Conservation (phyloP, 2,113 vertebrate genomes). For the Leucopsar rothschildi region DNA sequence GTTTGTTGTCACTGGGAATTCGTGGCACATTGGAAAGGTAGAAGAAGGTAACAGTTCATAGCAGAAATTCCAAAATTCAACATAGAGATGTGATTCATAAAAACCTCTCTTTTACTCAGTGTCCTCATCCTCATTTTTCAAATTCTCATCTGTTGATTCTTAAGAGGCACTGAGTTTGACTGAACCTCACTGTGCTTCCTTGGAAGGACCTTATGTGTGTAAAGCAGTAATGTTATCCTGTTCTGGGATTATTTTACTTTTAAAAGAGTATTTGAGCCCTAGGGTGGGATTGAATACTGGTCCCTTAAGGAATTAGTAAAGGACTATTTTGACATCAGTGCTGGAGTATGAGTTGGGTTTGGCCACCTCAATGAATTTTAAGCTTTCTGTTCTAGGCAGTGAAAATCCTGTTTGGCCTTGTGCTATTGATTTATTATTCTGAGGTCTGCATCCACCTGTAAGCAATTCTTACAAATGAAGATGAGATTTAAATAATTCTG, state of each 20-base stretch:
- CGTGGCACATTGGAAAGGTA: background rate
- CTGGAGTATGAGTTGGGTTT: background rate
- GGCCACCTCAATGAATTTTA: background rate
- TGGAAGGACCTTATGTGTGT: background rate
- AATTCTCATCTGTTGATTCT: background rate
- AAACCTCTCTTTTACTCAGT: background rate
- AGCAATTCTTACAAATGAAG: background rate
- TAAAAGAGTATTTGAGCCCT: background rate
- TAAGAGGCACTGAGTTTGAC: background rate
- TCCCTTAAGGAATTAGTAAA: background rate
- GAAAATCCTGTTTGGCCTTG: background rate
- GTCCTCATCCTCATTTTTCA: background rate
- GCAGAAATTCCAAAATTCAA: background rate
- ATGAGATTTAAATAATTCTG: background rate
- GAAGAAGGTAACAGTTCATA: background rate
- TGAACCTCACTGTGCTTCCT: background rate
- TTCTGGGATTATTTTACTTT: background rate
- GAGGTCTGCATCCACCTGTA: background rate
- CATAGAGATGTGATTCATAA: background rate
- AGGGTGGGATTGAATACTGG: background rate
- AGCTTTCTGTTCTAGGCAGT: background rate
- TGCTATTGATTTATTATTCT: background rate
- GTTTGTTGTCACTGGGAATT: background rate
- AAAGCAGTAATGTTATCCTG: background rate
- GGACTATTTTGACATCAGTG: background rate